Evolutionary conservation across 2,797 vertebrate species (phyloP), one percentile per base, ranked within the genome.

Genomic region (Chaetophractus vellerosus): DNA sequence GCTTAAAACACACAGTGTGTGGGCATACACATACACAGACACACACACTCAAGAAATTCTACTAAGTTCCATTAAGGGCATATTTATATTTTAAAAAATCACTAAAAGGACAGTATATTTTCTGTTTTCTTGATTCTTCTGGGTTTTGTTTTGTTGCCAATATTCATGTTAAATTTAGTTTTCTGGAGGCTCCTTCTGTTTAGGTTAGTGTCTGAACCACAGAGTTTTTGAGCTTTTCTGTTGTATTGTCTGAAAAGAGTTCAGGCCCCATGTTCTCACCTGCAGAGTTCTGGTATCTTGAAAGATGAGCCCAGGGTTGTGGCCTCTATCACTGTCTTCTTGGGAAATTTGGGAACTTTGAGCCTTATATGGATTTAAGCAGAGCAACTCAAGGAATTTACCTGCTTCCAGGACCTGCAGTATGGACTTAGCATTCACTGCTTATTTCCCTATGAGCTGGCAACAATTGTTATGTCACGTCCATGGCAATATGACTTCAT

Each of bases 391-490:
- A 33, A 64, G 75, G 55, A 33, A 50, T 72, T 72, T 75, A n/a
- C 93, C 92, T 89, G 95, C 92, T 88, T 88, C 80, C 66, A 94
- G 82, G 2, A 61, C 82, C 83, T 86, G 36, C 36, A 38, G 16
- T 38, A 78, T 88, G 85, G 21, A 83, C 74, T 64, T 52, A 63
- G 33, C 59, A 7, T 55, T 66, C 4, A 36, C 63, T 71, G 48
- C 26, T 33, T 80, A 0, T 61, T 26, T 71, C 14, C 45, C 45
- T 82, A 1, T 90, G 75, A 88, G 82, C 59, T 69, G 41, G 79
- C 33, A 33, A 24, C 36, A 14, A 96, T 95, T 97, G 66, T 97
- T 95, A 95, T 0, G 80, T 97, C 96, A 97, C 1, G 2, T 11
- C 23, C 33, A 38, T 1, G 21, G 33, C 61, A 93, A 12, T 89